Base-by-base conservation (phyloP, 2,888 invertebrate genomes). In the Lasioglossum oenotherae region DNA sequence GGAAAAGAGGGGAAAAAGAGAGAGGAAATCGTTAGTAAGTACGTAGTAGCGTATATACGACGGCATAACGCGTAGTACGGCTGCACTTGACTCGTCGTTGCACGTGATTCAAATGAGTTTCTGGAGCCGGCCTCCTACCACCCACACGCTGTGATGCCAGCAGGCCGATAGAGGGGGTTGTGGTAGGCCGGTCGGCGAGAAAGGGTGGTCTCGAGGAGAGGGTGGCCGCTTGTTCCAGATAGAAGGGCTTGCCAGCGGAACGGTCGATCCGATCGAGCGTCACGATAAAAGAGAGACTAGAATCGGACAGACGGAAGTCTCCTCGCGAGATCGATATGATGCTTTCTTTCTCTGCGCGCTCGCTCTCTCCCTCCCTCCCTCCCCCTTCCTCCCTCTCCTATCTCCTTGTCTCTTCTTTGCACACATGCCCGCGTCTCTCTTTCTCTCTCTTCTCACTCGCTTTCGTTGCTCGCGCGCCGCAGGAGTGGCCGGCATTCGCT, bases 91-190 rank as follows among this genome's bases (percentile, higher is more conserved):
- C 88, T 90, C 89, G 86, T 87, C 87, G 86, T 90, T 92, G 90
- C 92, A 91, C 89, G 91, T 92, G 90, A 92, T 92, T 92, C 90
- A 89, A 92, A 92, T 91, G 91, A 92, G 89, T 90, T 90, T 88
- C 87, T 87, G 71, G 77, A 87, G 84, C 74, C 82, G 80, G 85
- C 53, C 75, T 60, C 84, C 76, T 80, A 41, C 78, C 82, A 82
- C 85, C 78, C 67, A 75, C 67, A 75, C 64, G 74, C 78, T 57
- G 72, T 57, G 80, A 80, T 79, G 82, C 79, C 76, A 38, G 73
- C 60, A 78, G 72, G 49, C 77, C 81, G 81, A 82, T 67, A 85
- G 71, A 81, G 75, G 53, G 85, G 79, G 79, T 41, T 88, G 78
- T 69, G 35, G 38, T 75, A 80, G 81, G 76, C 81, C 57, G 83